Evolutionary conservation across 2,888 invertebrate genomes (phyloP), one percentile per base, ranked within the genome.

Genomic region (Tetropium fuscum): DNA sequence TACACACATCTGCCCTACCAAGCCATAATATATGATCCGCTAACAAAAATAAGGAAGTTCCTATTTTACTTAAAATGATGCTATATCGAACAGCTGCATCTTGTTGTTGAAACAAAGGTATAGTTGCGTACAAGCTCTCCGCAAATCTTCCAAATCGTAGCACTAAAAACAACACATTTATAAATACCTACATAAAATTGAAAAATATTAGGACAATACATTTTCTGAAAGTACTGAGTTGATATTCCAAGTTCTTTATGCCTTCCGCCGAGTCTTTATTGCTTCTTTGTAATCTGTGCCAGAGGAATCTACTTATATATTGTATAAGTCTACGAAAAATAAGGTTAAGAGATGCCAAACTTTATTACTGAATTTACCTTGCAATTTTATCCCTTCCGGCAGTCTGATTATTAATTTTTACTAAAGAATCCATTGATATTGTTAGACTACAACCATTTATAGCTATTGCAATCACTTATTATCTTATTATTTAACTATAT

Each of bases 11-110:
- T 32, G 90, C 88, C 71, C 90, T 87, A 2, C 92, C 90, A 1
- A 95, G 82, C 93, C 95, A 96, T 22, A 95, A 86, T 22, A 95
- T 85, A 76, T 97, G 95, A 79, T 97, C 97, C 8, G 93, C 88
- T 41, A 95, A 83, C 1, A 97, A 84, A 74, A 89, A 97, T 18
- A 94, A 78, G 0, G 93, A 88, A 78, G 91, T 90, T 18, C 92
- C 87, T 48, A 96, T 84, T 83, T 92, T 93, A 61, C 94, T 91
- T 47, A 94, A 76, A 0, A 93, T 92, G 25, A 94, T 79, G 19
- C 91, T 90, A 6, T 90, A 79, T 66, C 92, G 86, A 13, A 95
- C 81, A 2, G 88, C 84, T 10, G 88, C 76, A 76, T 95, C 90
- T 19, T 89, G 88, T 77, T 94, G 87, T 64, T 91, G 87, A 60